These are phyloP conservation scores for Gryllus bimaculatus DNA, from an alignment of 1,140 invertebrate species.

Conservation along the genomic window DNA sequence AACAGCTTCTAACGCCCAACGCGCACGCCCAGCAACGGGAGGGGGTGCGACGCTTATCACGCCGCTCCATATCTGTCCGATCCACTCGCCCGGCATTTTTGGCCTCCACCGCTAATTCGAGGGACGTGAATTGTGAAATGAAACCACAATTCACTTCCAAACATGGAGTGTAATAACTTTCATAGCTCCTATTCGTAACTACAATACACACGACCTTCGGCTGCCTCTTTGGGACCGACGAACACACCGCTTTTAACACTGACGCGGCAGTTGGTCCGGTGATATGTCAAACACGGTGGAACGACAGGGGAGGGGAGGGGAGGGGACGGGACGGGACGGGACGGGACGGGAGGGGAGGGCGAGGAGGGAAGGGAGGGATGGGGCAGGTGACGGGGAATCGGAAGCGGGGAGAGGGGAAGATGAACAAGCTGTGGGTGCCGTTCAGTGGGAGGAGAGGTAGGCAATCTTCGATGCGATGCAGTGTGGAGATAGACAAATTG, in stretches of 20 bases:
- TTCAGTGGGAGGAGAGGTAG: too few relatives aligned
- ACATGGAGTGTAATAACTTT: slow-evolving; percentile 5
- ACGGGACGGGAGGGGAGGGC: too few relatives aligned
- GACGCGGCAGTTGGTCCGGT: background rate
- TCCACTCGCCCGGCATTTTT: background rate
- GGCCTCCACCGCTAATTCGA: background rate
- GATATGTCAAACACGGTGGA: background rate
- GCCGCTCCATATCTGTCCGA: background rate
- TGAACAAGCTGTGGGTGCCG: too few relatives aligned
- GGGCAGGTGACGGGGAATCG: background rate
- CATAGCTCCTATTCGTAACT: slow-evolving; percentile 1
- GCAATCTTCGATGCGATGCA: too few relatives aligned
- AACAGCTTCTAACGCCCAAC: too few relatives aligned
- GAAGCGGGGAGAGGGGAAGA: too few relatives aligned
- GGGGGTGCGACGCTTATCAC: background rate
- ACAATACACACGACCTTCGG: background rate
- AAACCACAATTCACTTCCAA: slow-evolving; percentile 4
- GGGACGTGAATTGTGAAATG: slow-evolving; percentile 1
- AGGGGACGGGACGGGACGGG: background rate
- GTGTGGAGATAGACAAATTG: too few relatives aligned
- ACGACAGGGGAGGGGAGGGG: background rate
- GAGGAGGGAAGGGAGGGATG: too few relatives aligned
- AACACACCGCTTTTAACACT: slow-evolving; percentile 1
- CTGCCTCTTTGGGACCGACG: background rate
- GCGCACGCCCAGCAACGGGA: too few relatives aligned